A percentile compares a stretch with the other conserved stretches of the same genome.
Evolutionary conservation across 2,888 invertebrate genomes (phyloP).

Genomic region (Phortica okadai): DNA sequence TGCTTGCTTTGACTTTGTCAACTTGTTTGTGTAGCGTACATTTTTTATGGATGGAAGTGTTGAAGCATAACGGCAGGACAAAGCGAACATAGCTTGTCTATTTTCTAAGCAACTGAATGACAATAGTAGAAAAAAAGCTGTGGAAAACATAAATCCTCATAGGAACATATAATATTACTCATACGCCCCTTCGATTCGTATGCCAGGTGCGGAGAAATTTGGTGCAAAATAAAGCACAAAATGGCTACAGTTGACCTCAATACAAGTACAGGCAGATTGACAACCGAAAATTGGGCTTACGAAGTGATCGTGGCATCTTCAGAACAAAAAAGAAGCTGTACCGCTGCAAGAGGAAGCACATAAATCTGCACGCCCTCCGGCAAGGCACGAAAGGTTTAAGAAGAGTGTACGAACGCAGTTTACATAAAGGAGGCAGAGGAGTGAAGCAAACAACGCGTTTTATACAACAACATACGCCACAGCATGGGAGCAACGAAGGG

Average conservation of each 20-base stretch:
- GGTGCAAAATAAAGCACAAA: neutral
- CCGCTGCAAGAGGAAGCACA: slow-evolving; percentile 31
- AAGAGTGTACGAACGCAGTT: slow-evolving; percentile 46
- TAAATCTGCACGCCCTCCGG: slow-evolving; percentile 23
- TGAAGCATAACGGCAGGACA: slow-evolving; percentile 29
- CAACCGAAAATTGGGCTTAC: slow-evolving; percentile 44
- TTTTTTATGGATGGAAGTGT: slow-evolving; percentile 17
- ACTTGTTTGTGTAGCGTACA: neutral
- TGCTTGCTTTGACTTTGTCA: slow-evolving; percentile 1
- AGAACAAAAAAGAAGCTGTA: neutral
- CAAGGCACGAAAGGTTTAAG: slow-evolving; percentile 4
- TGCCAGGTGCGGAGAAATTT: neutral
- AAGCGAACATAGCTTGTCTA: neutral
- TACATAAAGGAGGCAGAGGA: slow-evolving; percentile 1
- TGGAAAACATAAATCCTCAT: neutral
- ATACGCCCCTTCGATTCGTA: slow-evolving; percentile 49
- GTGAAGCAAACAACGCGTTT: too few species aligned
- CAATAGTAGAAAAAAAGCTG: neutral
- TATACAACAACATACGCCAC: neutral
- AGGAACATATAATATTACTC: slow-evolving; percentile 43
- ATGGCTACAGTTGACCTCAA: slow-evolving; percentile 36
- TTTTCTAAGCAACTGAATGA: too few species aligned
- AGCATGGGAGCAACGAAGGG: slow-evolving; percentile 23
- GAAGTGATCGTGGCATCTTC: slow-evolving; percentile 24
- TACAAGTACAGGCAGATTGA: slow-evolving; percentile 34